Evolutionary conservation across 2,797 vertebrate genomes (phyloP).

Genomic region (Urophycis tenuis): DNA sequence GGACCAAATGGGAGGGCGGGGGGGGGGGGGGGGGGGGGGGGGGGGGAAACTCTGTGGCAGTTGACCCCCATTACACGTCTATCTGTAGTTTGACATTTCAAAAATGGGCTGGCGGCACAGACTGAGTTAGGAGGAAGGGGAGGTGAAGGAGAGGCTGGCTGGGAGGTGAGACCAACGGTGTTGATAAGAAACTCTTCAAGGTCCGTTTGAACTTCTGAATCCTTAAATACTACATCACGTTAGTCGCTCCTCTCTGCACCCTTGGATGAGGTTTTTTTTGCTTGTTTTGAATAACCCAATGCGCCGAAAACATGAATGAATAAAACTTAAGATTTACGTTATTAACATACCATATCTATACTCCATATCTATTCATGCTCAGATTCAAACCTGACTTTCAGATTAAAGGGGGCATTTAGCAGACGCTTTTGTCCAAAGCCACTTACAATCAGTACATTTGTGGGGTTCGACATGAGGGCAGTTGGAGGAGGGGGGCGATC

Average conservation of each 20-base stretch:
- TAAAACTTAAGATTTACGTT: not conserved
- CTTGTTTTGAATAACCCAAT: not conserved
- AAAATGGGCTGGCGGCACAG: constrained; percentile 31
- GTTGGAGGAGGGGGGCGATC: too few species aligned
- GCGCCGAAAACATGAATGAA: not conserved
- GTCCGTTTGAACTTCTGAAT: constrained; percentile 37
- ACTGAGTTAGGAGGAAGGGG: constrained; percentile 45
- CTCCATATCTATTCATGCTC: too few species aligned
- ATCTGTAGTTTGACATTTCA: constrained; percentile 61
- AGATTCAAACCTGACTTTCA: not conserved
- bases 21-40: constrained; percentile 10
- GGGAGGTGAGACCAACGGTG: constrained; percentile 19
- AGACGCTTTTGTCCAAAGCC: too few species aligned
- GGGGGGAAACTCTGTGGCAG: constrained; percentile 33
- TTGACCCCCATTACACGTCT: constrained; percentile 59
- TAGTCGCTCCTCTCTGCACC: not conserved
- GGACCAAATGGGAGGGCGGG: not conserved
- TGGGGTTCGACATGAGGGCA: too few species aligned
- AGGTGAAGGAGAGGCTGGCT: constrained; percentile 17
- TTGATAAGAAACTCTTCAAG: constrained; percentile 22
- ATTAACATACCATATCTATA: too few species aligned
- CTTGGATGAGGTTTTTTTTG: constrained; percentile 7
- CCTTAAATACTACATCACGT: constrained; percentile 10
- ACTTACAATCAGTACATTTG: too few species aligned
- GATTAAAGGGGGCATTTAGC: not conserved